Conservation (phyloP, 2,888 invertebrate genomes). For the Tetragonula carbonaria region DNA sequence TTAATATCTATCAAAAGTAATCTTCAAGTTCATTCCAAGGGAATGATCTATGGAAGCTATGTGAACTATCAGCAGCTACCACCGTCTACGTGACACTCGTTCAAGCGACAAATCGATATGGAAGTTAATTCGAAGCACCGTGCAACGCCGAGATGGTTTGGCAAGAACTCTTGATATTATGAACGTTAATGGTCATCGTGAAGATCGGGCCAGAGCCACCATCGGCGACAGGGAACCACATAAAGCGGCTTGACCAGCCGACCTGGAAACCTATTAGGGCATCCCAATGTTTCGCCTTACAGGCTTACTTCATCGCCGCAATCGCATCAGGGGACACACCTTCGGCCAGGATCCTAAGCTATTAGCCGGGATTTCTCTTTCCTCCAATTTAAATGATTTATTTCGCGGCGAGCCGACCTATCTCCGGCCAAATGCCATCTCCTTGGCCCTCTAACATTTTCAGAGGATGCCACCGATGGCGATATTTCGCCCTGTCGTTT, state of each 20-base stretch:
- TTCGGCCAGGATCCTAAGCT: constrained; percentile 62
- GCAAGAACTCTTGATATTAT: constrained; percentile 51
- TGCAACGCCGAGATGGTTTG: constrained; percentile 12
- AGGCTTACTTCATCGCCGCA: constrained; percentile 77
- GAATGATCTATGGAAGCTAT: too few relatives aligned
- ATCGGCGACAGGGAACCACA: constrained; percentile 50
- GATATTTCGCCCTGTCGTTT: constrained; percentile 29
- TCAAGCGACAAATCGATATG: neutral
- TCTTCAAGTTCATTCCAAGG: neutral
- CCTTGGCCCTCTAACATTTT: constrained; percentile 41
- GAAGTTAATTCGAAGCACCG: neutral
- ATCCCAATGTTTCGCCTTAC: constrained; percentile 74
- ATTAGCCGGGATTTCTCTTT: constrained; percentile 75
- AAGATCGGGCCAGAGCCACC: constrained; percentile 28
- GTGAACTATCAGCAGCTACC: neutral
- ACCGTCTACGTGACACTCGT: neutral
- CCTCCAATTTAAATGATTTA: constrained; percentile 76
- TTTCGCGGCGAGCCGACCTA: constrained; percentile 60
- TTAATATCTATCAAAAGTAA: too few relatives aligned
- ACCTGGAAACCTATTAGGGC: constrained; percentile 73
- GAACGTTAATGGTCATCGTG: constrained; percentile 50
- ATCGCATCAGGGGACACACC: constrained; percentile 70
- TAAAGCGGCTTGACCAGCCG: constrained; percentile 65
- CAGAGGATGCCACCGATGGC: constrained; percentile 28
- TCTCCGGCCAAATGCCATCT: constrained; percentile 51